Base-by-base conservation (phyloP, 2,113 vertebrate genomes). In the Marmota monax region DNA sequence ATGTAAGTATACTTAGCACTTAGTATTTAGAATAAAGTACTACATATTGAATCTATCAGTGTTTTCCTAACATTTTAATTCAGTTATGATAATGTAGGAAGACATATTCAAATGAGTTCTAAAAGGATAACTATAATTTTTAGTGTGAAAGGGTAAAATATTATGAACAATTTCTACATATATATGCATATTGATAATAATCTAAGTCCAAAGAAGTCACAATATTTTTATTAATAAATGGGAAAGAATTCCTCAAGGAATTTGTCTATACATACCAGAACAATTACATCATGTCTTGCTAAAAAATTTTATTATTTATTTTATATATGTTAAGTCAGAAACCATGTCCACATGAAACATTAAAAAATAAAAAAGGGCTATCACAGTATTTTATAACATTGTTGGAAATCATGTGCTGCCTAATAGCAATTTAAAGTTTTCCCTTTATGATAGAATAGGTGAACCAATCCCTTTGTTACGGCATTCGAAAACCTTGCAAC, bases 21-120 rank as follows among this genome's bases (percentile, higher is more conserved):
- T 90, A 74, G 18, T 5, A 96, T 53, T 92, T 87, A 93, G 37
- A 96, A 92, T 80, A 93, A 88, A 96, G 92, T 73, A 39, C 51
- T 65, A 85, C 9, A 82, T 77, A 51, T 34, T 79, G 32, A 93
- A 80, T 51, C 6, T 84, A 20, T 67, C 4, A 37, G n/a, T 72
- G 8, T 69, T 96, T 93, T 83, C 42, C 13, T 89, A 85, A 76
- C 4, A 84, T 89, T 91, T 84, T 92, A 94, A 90, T 61, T 78
- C 29, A 61, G 2, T 78, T 7, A 74, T 53, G 61, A 37, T 76
- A 93, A 83, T 65, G 5, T 37, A 92, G 56, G 5, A 92, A 96
- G 9, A 18, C 29, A 72, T 89, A 89, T 72, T 95, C 9, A 67
- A 94, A 80, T n/a, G 8, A 89, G 8, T 78, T 92, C 27, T 74